Evolutionary conservation across 2,797 vertebrate species (phyloP).

Genomic region (Erpetoichthys calabaricus): DNA sequence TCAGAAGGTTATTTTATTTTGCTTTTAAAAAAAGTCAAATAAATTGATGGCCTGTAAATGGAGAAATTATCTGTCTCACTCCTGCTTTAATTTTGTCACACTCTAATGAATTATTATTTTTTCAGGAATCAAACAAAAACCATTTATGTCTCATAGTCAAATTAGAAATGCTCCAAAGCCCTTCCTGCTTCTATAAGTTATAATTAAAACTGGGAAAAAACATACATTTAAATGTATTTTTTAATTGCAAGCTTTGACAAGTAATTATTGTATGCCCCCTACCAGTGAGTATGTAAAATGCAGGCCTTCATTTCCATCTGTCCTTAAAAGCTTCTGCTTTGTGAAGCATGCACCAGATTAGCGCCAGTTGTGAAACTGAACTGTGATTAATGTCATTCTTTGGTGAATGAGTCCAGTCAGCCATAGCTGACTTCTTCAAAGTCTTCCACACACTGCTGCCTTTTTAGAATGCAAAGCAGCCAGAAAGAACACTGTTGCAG

Average conservation of each 20-base stretch:
- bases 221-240: background rate
- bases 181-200: background rate
- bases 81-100: too few species aligned
- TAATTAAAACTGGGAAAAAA: constrained; percentile 6
- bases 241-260: constrained; percentile 9
- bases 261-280: constrained; percentile 21
- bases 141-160: background rate
- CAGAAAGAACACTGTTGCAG: constrained; percentile 6
- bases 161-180: background rate
- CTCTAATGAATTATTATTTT: too few species aligned
- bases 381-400: constrained; percentile 11
- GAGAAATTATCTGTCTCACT: too few species aligned
- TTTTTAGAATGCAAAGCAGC: background rate
- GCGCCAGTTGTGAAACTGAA: constrained; percentile 14
- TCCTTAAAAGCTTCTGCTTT: constrained; percentile 14
- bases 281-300: constrained; percentile 21
- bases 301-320: constrained; percentile 1
- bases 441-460: constrained; percentile 1
- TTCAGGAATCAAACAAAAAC: too few species aligned
- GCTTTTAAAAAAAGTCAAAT: too few species aligned
- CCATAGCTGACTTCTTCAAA: constrained; percentile 1
- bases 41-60: too few species aligned
- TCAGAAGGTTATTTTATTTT: too few species aligned
- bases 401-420: constrained; percentile 2
- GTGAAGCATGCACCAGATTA: constrained; percentile 2